phyloP scores from a whole-genome alignment of 2,113 vertebrate genomes.

The Fregetta grallaria region DNA sequence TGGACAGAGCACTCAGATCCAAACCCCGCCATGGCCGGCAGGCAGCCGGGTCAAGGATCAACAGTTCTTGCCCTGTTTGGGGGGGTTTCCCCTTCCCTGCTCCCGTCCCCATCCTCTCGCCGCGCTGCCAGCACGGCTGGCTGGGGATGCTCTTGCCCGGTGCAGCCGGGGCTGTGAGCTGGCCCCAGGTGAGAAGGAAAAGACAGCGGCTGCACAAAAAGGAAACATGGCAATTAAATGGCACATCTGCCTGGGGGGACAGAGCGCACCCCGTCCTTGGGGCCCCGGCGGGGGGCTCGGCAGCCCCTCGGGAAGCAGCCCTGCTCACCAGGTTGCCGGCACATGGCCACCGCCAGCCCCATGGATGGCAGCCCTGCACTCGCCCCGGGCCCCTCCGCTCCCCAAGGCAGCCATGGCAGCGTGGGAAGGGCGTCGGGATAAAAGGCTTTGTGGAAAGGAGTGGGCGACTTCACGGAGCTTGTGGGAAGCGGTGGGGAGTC shows the following conservation, averaged over 20 bases:
- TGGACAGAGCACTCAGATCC: neutral
- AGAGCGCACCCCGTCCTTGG: accelerated
- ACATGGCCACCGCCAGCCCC: neutral
- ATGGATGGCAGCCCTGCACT: accelerated
- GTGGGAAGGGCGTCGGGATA: neutral
- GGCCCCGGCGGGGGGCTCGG: accelerated
- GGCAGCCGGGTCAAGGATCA: neutral
- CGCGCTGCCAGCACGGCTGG: accelerated
- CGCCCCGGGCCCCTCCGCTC: neutral
- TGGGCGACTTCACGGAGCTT: neutral
- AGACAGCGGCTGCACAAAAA: accelerated
- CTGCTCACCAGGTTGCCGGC: accelerated
- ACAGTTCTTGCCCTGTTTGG: neutral
- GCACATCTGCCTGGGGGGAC: neutral
- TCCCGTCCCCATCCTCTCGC: neutral
- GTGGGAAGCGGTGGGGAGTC: neutral
- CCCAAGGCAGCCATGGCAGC: neutral
- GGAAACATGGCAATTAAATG: neutral
- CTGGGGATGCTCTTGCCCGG: neutral
- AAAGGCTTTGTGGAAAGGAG: neutral
- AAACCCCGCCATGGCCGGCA: neutral
- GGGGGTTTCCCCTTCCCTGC: neutral
- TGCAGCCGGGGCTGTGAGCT: accelerated
- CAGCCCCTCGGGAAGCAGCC: neutral
- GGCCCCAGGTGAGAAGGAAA: neutral